Evolutionary conservation across 2,797 vertebrate species (phyloP), one percentile per base, ranked within the genome.

Genomic region (Amazona finschi): DNA sequence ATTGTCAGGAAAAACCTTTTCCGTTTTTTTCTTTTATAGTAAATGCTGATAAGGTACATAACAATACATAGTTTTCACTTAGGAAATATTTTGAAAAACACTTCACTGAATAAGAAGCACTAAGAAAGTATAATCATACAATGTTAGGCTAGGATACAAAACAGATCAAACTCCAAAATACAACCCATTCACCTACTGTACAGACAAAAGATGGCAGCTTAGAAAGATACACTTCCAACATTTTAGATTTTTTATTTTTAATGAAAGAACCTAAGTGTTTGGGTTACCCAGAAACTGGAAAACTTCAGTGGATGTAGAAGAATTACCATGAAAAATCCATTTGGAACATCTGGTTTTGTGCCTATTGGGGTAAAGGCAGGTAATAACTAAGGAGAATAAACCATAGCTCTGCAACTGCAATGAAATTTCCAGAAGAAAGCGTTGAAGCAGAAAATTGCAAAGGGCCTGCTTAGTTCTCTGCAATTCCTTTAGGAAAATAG

Each of bases 1-100:
- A 38, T 89, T 88, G 81, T 77, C 75, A 90, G 81, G 52, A 96
- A 93, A 89, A 24, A 41, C 3, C 4, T 2, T 3, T 88, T 95
- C 36, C 33, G 16, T 65, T 90, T 94, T 92, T 61, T 11, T 62
- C 24, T 74, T 50, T 52, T 11, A 12, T 12, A 49, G 6, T 72
- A 64, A 57, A 52, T 81, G 33, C 10, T 72, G 78, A 38, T 81
- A 57, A 89, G 15, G 6, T 83, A 8, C 24, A 53, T 38, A 84
- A 31, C 60, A 83, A 27, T 39, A 49, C 1, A 6, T 27, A 8
- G 24, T 22, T 87, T 73, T 65, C 30, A 57, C 17, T 66, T 60
- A 30, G 1, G 1, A 91, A 79, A 33, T 78, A 50, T n/a, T 93
- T 88, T 78, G 8, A 33, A 60, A 60, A 73, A 12, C 6, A 39